Evolutionary conservation across 2,797 vertebrate species (phyloP).

Genomic region (Sebastes alutus): DNA sequence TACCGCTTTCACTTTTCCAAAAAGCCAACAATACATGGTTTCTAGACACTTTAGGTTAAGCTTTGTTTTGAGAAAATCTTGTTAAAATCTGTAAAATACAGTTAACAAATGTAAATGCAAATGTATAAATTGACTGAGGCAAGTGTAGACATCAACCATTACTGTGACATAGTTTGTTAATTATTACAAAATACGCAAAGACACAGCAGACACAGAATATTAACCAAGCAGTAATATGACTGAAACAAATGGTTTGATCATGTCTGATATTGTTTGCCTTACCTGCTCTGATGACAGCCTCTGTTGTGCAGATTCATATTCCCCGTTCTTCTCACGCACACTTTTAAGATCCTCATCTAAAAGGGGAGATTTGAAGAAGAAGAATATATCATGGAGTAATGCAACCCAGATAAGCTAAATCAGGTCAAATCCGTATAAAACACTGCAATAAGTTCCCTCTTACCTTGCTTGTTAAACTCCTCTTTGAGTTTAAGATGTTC

Average conservation of each 20-base stretch:
- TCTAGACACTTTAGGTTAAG: not conserved
- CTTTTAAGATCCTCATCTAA: conserved; percentile 87
- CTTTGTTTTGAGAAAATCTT: not conserved
- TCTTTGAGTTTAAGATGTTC: conserved; percentile 88
- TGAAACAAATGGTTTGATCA: not conserved
- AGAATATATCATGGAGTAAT: not conserved
- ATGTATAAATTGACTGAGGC: not conserved
- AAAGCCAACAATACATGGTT: not conserved
- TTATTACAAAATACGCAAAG: not conserved
- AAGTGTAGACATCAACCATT: not conserved
- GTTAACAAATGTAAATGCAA: not conserved
- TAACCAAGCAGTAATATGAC: not conserved
- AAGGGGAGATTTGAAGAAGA: not conserved
- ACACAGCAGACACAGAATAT: not conserved
- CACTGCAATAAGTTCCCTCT: conserved; percentile 40
- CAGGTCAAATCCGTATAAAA: not conserved
- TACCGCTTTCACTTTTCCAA: not conserved
- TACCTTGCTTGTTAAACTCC: conserved; percentile 87
- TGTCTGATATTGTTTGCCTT: conserved; percentile 1
- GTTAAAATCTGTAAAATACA: not conserved
- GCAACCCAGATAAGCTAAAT: not conserved
- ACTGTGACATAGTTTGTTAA: not conserved
- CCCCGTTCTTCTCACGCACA: conserved; percentile 86
- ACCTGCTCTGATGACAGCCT: conserved; percentile 86
- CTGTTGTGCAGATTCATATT: conserved; percentile 85